Percentiles rank a stretch among this genome's conserved stretches.
Conservation (phyloP, 2,888 invertebrate genomes). For the Baccha elongata region DNA sequence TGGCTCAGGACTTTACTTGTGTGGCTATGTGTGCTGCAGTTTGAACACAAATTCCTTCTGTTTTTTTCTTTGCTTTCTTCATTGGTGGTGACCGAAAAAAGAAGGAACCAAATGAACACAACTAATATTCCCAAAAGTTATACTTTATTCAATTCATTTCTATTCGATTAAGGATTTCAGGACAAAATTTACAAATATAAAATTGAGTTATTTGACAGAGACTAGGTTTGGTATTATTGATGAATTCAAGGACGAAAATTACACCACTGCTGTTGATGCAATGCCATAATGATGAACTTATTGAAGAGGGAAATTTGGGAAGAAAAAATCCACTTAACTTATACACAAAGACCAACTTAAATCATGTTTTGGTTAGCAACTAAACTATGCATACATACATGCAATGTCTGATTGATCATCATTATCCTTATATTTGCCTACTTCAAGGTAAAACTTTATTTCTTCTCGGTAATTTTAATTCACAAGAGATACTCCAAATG, state of each 20-base stretch:
- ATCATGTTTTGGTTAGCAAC: background rate
- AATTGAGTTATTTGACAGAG: slow-evolving; percentile 62
- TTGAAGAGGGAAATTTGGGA: slow-evolving; percentile 13
- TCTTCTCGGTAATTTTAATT: slow-evolving; percentile 42
- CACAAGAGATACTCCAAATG: slow-evolving; percentile 41
- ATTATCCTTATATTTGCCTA: slow-evolving; percentile 54
- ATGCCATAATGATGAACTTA: background rate
- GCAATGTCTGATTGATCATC: slow-evolving; percentile 58
- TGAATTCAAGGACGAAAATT: slow-evolving; percentile 5
- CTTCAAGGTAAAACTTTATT: slow-evolving; percentile 43
- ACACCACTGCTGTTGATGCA: slow-evolving; percentile 6
- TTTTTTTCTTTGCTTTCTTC: background rate
- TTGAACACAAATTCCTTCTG: slow-evolving; percentile 11
- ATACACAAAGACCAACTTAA: slow-evolving; percentile 6
- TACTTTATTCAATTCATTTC: slow-evolving; percentile 66
- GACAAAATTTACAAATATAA: slow-evolving; percentile 6
- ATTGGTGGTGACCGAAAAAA: background rate
- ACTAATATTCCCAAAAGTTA: slow-evolving; percentile 63
- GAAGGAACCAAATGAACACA: slow-evolving; percentile 36
- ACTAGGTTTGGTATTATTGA: slow-evolving; percentile 39
- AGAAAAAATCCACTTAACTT: slow-evolving; percentile 13
- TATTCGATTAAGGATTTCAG: slow-evolving; percentile 55
- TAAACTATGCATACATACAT: slow-evolving; percentile 4
- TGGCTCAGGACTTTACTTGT: slow-evolving; percentile 38
- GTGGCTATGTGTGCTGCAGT: slow-evolving; percentile 28